phyloP scores from a whole-genome alignment of 2,888 invertebrate genomes.

The Yponomeuta sedellus region DNA sequence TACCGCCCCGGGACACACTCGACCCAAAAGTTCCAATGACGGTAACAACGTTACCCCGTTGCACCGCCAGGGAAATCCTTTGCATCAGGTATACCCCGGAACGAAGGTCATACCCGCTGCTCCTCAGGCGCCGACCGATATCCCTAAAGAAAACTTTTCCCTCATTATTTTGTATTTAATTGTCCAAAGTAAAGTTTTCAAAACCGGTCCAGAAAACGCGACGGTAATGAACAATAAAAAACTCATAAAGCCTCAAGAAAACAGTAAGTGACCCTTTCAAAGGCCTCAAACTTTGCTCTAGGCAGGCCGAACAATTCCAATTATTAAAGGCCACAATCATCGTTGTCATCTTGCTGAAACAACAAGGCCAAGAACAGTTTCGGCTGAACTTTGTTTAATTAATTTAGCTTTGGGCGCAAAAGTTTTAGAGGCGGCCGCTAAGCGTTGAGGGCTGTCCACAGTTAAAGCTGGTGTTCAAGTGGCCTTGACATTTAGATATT shows the following conservation, averaged over 20 bases:
- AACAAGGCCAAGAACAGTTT: constrained; percentile 1
- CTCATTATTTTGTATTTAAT: no score
- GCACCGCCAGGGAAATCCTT: no score
- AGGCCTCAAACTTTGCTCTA: not conserved
- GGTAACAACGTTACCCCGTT: no score
- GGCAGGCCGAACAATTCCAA: not conserved
- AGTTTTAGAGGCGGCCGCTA: not conserved
- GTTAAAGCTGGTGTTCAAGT: not conserved
- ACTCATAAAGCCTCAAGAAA: not conserved
- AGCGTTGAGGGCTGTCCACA: not conserved
- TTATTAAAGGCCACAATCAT: constrained; percentile 3
- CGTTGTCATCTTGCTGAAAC: not conserved
- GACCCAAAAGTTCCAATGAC: no score
- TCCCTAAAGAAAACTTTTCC: no score
- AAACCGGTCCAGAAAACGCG: no score
- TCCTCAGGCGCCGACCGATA: no score
- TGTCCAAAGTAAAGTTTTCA: no score
- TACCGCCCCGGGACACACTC: no score
- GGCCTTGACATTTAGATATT: not conserved
- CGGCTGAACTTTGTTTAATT: not conserved
- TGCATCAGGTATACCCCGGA: no score
- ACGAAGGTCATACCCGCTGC: no score
- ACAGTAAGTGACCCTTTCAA: not conserved
- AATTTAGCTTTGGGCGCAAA: constrained; percentile 3
- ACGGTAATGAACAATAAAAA: no score